Base-by-base conservation (phyloP, 2,113 vertebrate genomes). In the Python bivittatus region DNA sequence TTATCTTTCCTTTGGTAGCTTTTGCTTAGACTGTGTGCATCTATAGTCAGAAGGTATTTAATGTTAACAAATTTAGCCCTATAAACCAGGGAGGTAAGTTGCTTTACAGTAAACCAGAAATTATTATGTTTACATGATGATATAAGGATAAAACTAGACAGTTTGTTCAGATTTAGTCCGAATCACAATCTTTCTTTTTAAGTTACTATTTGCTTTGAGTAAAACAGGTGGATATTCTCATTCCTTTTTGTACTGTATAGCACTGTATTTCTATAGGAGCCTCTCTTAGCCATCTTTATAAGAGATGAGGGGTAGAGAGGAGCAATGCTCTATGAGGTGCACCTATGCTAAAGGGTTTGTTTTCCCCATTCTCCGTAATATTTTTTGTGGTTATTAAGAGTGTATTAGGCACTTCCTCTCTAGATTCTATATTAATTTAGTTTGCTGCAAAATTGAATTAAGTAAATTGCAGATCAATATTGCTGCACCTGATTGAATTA, bases 121-220 rank as follows among this genome's bases (percentile, higher is more conserved):
- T n/a, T 91, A 29, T 61, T 52, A 33, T 79, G 88, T 64, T 84
- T 84, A 44, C 11, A 20, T 53, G 33, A 87, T 2, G 27, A 57
- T 68, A 33, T 27, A 27, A 87, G 57, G 20, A 52, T 54, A 79
- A 89, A 56, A 92, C 79, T 93, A 85, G 58, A 60, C 6, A 0
- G n/a, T 88, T n/a, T 91, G 56, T 90, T 89, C 79, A 53, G n/a
- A 88, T 52, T 8, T 64, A 93, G 53, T 54, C 64, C 68, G 91
- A 64, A 79, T 94, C 42, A 87, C 54, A 25, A 52, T 27, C 4
- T 90, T 91, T 54, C 15, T 54, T 57, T 6, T 90, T 90, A 86
- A 52, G 27, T 88, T 89, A 61, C 1, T 84, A 0, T 42, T 94
- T 52, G 91, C n/a, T 79, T 94, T 93, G 85, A 88, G 3, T 90